Base-by-base conservation (phyloP, 1,140 invertebrate species). In the Chironomus striatipennis region DNA sequence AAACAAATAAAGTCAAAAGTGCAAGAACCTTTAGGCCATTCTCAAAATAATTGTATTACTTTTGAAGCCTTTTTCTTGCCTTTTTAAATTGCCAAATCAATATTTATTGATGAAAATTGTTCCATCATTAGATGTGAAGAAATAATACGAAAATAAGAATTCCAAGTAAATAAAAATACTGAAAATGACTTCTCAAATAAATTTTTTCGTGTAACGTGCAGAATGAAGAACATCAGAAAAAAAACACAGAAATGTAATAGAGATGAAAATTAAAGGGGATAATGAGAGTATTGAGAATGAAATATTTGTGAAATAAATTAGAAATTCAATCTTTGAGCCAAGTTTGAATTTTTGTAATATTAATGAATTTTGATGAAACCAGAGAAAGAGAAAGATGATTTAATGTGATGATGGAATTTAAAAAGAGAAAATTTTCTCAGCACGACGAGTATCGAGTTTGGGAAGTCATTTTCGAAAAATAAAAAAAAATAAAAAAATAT, bases 281-380 rank as follows among this genome's bases (percentile, higher is more conserved):
- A 57, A 57, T n/a, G 47, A 57, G 47, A n/a, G n/a, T n/a, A n/a
- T n/a, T n/a, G n/a, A n/a, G n/a, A n/a, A n/a, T n/a, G n/a, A 57
- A 57, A 47, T 34, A 34, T 34, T 34, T 34, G 24, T 34, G 24
- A 34, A 34, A 34, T 34, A 34, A 34, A 34, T 34, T 34, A 34
- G 24, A 57, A 57, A 57, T 57, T 57, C 47, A 57, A 57, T n/a
- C 47, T 57, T 12, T 57, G 47, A 57, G 47, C 47, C 47, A 57
- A 57, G 47, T n/a, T 57, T 57, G 47, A 57, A 57, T 57, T n/a
- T 57, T 57, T 10, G n/a, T 10, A 57, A 34, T 57, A n/a, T 57
- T 57, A 57, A 34, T 34, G 24, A 34, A 57, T 57, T 47, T 15
- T 4, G 43, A 47, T 2, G 1, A 47, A 47, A 10, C 2, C 15